Base-by-base conservation (phyloP, 2,113 vertebrate genomes). In the Podocnemis expansa region DNA sequence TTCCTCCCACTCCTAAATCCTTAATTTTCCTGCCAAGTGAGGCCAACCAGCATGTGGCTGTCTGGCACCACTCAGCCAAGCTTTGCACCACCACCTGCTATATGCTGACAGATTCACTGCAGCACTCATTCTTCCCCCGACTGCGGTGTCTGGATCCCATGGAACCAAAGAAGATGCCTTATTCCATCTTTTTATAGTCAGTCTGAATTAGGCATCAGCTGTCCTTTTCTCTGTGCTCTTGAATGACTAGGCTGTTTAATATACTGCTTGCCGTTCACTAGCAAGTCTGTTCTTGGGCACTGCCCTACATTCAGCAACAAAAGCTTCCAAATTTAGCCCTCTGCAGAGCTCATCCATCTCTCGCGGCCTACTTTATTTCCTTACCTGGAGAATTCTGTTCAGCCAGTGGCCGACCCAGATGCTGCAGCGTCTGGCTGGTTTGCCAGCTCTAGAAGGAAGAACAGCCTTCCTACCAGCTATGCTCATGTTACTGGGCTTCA, bases 341-440 rank as follows among this genome's bases (percentile, higher is more conserved):
- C 55, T 27, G 45, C 78, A 76, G 51, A 60, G 81, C 12, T 79
- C 54, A 82, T 86, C 78, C 91, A 82, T 55, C 76, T 55, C 63
- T 58, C 85, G 43, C 47, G 81, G 90, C 93, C 91, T 43, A 21
- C n/a, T 80, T 49, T 82, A 58, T 76, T 88, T 56, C 84, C 88
- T 34, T 79, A 49, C 83, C 76, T 63, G 89, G 55, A 94, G 80
- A 78, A 58, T 51, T 88, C 21, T 0, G 9, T 93, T 67, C 60
- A 70, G 88, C 58, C 54, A 43, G n/a, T 14, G 81, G 88, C 63
- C 63, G 84, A 82, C 43, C 85, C 75, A 58, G 84, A 34, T 52
- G 2, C 67, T 81, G 29, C 34, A 83, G 87, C 70, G 84, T 85
- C 94, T 91, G 87, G 81, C 75, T 51, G 11, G 21, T 84, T 78